Evolutionary conservation across 2,797 vertebrate genomes (phyloP).

Genomic region (Miichthys miiuy): DNA sequence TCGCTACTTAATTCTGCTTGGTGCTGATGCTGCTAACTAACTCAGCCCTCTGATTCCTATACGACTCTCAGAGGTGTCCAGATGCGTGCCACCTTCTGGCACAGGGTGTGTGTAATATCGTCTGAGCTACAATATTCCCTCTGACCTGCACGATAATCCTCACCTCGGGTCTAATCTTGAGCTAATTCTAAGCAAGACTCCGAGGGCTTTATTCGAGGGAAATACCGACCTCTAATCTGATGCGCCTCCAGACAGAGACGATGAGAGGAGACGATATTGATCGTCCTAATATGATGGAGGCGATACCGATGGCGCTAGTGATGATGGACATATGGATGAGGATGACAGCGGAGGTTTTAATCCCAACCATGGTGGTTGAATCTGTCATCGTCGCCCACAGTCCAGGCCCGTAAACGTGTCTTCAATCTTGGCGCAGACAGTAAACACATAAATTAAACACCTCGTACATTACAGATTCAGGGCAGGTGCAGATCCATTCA

Average conservation of each 20-base stretch:
- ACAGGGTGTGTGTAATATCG: conserved; percentile 36
- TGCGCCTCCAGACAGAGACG: conserved; percentile 47
- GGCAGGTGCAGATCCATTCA: conserved; percentile 39
- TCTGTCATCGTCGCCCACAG: conserved; percentile 21
- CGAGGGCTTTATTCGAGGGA: conserved; percentile 47
- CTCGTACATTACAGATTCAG: conserved; percentile 34
- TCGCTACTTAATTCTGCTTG: conserved; percentile 43
- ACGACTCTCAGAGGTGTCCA: conserved; percentile 40
- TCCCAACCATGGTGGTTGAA: conserved; percentile 7
- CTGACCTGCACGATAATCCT: conserved; percentile 67
- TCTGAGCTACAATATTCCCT: conserved; percentile 42
- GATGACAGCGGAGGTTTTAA: conserved; percentile 32
- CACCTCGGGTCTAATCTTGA: conserved; percentile 67
- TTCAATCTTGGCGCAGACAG: conserved; percentile 32
- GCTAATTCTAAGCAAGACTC: conserved; percentile 57
- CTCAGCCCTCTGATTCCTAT: conserved; percentile 38
- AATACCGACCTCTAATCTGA: conserved; percentile 52
- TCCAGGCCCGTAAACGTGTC: conserved; percentile 22
- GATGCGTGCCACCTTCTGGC: conserved; percentile 37
- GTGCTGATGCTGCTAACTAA: conserved; percentile 49
- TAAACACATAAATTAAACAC: conserved; percentile 59
- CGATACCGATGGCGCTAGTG: conserved; percentile 20
- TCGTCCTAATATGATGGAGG: conserved; percentile 47
- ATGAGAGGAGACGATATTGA: conserved; percentile 48
- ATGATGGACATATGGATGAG: conserved; percentile 47